Base-by-base conservation (phyloP, 2,113 vertebrate species). In the Hemichromis elongatus region DNA sequence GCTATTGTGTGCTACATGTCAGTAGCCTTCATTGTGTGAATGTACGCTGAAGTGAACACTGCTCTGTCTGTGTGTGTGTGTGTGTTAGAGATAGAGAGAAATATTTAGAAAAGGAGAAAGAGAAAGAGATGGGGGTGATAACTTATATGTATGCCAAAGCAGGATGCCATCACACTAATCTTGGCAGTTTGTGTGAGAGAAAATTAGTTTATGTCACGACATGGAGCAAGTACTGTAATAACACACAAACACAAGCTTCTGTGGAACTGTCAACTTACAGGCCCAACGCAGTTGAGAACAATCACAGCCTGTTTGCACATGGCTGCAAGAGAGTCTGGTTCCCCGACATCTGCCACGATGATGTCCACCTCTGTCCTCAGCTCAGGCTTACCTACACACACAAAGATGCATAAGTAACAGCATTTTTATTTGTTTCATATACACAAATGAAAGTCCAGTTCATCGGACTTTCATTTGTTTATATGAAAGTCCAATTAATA, bases 251-350 rank as follows among this genome's bases (percentile, higher is more conserved):
- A 70, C 13, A 80, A 4, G 13, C 2, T 10, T 75, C 33, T 47
- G 12, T 80, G 40, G 7, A 55, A 7, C 12, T 2, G 2, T 66
- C 19, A 86, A 97, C 97, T 98, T 97, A 99, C 98, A 89, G 98
- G 98, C 82, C 98, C 98, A 59, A 99, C 98, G 88, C 98, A 99
- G 92, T 96, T 98, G 81, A 99, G 97, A 93, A 99, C 97, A 95
- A 99, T 92, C 21, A 96, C 90, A 9, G 97, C 95, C 91, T 98
- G 97, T 96, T 94, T 97, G 95, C 98, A 98, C 98, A 99, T 97
- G 88, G 96, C 91, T 86, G 96, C 96, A 86, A 99, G 94, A 5
- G 98, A 97, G 90, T 96, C 96, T 24, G 95, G 92, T 90, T 98
- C 97, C 79, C 42, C 77, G 80, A 98, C 95, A 96, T 99, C 98